Conservation (phyloP, 2,113 vertebrate genomes). For the Chelonoidis abingdonii region DNA sequence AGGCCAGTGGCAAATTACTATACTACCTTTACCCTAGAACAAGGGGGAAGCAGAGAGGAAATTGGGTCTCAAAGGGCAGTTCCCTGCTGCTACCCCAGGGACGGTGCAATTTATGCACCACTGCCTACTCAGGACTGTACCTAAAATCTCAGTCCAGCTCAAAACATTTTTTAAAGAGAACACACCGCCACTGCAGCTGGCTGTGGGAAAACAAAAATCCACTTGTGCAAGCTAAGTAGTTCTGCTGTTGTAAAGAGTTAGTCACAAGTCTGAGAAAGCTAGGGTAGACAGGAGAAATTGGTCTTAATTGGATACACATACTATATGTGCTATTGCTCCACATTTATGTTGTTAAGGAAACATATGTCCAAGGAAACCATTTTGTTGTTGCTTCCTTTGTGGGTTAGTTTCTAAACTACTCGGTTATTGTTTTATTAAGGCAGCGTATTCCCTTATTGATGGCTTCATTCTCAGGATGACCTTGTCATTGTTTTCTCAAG, state of each 20-base stretch:
- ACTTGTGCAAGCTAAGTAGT: fast-evolving
- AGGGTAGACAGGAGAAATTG: slow-evolving; percentile 18
- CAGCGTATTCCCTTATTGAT: slow-evolving; percentile 57
- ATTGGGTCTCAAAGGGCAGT: not conserved
- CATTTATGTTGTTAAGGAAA: slow-evolving; percentile 50
- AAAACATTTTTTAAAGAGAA: not conserved
- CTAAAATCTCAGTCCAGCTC: fast-evolving
- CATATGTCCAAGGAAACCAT: slow-evolving; percentile 63
- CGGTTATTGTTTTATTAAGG: slow-evolving; percentile 68
- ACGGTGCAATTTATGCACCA: fast-evolving
- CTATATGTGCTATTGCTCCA: slow-evolving; percentile 5
- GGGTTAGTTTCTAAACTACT: slow-evolving; percentile 29
- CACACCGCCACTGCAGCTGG: not conserved
- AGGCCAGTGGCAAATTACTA: not conserved
- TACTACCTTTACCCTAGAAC: fast-evolving
- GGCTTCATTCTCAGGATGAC: slow-evolving; percentile 57
- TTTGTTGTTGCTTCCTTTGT: slow-evolving; percentile 36
- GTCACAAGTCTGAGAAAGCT: not conserved
- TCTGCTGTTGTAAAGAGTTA: not conserved
- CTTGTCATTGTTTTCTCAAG: slow-evolving; percentile 74
- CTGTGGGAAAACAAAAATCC: not conserved
- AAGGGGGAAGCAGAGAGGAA: not conserved
- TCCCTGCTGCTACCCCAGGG: not conserved
- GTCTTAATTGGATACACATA: slow-evolving; percentile 49
- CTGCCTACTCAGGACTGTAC: not conserved